Base-by-base conservation (phyloP, 2,888 invertebrate genomes). In the Drosophila nr. perissopoda region DNA sequence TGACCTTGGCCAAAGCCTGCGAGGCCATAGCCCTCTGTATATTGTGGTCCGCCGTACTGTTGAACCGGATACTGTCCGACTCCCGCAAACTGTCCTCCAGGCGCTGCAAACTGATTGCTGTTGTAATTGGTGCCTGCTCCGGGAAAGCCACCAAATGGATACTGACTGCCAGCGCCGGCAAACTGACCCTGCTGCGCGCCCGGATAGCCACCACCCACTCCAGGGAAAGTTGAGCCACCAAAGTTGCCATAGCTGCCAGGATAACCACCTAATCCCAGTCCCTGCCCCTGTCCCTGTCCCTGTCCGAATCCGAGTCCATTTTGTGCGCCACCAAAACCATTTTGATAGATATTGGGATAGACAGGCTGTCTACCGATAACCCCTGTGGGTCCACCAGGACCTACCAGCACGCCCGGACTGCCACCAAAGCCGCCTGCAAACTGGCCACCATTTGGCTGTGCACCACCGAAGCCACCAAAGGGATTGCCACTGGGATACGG, bases 301-400 rank as follows among this genome's bases (percentile, higher is more conserved):
- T 38, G 36, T 29, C 76, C 77, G 4, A 69, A 36, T 29, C 76
- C 76, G 1, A 76, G 25, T 58, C 84, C 86, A 34, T 82, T 90
- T 53, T 86, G 91, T 1, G 66, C 72, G 7, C 76, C 81, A 21
- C 69, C 73, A 10, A 81, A 81, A 8, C 90, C 87, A 7, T 79
- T 62, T 61, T 83, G 91, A 60, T 85, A 88, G 0, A 62, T 72
- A 53, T 51, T 72, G 2, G 84, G 91, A 52, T 79, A 82, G 5
- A 69, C 51, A 0, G 68, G 77, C 18, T 76, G 90, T n/a, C 88
- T 70, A 0, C 91, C 92, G 36, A 90, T 84, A 27, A 90, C 59
- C 1, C 91, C 92, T 0, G 94, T 95, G 74, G 94, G 94, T n/a
- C 95, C 95, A 1, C 93, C 94, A 1, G 94, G 94, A 2, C 94